A percentile compares a stretch with the other conserved stretches of the same genome.
phyloP scores from a whole-genome alignment of 2,113 vertebrate species.

The Clupea harengus region DNA sequence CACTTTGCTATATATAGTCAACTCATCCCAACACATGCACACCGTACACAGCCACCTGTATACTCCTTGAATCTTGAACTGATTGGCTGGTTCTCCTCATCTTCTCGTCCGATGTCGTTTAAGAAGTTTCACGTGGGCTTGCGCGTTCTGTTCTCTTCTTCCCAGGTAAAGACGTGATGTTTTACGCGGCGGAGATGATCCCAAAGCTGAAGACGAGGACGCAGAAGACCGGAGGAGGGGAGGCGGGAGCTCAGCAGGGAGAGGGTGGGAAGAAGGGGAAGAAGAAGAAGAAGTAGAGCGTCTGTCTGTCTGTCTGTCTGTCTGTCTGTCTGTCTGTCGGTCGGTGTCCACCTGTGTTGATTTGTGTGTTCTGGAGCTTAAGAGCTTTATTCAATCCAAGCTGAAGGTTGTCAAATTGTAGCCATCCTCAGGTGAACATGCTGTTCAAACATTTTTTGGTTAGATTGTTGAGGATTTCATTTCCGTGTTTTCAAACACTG shows the following conservation, averaged over 20 bases:
- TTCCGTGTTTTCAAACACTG: neutral
- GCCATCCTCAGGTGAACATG: neutral
- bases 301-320: neutral
- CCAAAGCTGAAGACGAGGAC: slow-evolving; percentile 95
- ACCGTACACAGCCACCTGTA: too few species aligned
- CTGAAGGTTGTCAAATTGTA: neutral
- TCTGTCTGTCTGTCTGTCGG: neutral
- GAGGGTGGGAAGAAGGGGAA: slow-evolving; percentile 95
- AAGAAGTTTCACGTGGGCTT: neutral
- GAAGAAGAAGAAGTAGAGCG: slow-evolving; percentile 90
- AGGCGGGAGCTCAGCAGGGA: slow-evolving; percentile 83
- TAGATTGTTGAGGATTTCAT: neutral
- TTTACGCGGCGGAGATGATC: slow-evolving; percentile 94
- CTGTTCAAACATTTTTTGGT: neutral
- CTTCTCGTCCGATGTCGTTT: neutral
- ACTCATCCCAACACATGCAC: too few species aligned
- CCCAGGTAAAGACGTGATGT: slow-evolving; percentile 89
- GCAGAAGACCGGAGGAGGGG: slow-evolving; percentile 85
- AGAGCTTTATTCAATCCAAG: neutral
- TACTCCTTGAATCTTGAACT: too few species aligned
- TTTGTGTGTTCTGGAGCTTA: neutral
- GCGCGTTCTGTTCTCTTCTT: neutral
- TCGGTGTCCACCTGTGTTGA: neutral
- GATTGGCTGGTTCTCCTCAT: too few species aligned
- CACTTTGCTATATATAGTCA: too few species aligned